A percentile compares a stretch with the other conserved stretches of the same genome.
phyloP scores from a whole-genome alignment of 1,140 invertebrate species.

The Magallana ariakensis region DNA sequence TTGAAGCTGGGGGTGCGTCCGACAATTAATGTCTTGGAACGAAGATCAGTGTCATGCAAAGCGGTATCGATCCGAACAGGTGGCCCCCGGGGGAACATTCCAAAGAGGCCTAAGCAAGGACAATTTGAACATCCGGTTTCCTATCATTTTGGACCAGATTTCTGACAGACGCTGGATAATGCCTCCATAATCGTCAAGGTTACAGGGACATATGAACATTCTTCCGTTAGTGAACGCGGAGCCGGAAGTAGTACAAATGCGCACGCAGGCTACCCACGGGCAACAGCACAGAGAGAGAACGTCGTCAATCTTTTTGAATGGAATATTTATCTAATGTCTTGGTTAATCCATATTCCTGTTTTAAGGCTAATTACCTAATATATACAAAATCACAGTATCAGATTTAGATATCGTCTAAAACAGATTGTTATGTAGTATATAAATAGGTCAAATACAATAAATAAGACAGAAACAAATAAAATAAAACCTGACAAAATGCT shows the following conservation, averaged over 20 bases:
- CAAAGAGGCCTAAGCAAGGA: neutral
- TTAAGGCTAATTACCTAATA: no score
- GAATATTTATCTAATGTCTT: no score
- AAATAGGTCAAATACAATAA: no score
- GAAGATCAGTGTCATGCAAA: slow-evolving; percentile 13
- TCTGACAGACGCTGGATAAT: neutral
- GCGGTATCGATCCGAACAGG: neutral
- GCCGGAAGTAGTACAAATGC: neutral
- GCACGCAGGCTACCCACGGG: neutral
- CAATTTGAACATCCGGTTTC: neutral
- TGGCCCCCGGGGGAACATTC: neutral
- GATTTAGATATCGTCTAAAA: no score
- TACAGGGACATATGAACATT: neutral
- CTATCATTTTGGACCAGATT: neutral
- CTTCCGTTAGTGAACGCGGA: neutral
- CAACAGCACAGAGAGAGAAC: neutral
- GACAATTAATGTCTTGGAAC: neutral
- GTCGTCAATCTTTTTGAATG: no score
- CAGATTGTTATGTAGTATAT: no score
- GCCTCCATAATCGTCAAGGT: neutral
- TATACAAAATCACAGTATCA: no score
- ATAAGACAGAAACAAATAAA: no score
- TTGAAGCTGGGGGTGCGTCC: neutral
- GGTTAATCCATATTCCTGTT: no score
- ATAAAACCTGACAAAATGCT: no score